phyloP scores from a whole-genome alignment of 2,797 vertebrate species.

The Hemitrygon akajei region DNA sequence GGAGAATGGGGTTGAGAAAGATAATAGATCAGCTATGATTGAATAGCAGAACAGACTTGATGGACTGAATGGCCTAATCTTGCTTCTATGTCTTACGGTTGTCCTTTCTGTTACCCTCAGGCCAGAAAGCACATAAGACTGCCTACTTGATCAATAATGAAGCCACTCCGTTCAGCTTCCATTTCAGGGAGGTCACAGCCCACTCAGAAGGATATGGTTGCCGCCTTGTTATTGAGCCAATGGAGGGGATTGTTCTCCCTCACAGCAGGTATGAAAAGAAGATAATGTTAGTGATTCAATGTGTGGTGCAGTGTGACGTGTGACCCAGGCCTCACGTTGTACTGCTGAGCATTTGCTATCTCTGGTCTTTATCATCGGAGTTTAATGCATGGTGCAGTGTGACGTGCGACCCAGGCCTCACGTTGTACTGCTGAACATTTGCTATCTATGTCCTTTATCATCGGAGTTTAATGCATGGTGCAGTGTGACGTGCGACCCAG shows the following conservation, averaged over 20 bases:
- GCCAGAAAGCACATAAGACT: constrained; percentile 53
- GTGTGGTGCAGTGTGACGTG: too few relatives aligned
- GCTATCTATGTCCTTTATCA: background rate
- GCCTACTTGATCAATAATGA: constrained; percentile 71
- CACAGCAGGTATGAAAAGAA: constrained; percentile 60
- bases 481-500: too few relatives aligned
- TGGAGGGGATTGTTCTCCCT: constrained; percentile 63
- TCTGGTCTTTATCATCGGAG: background rate
- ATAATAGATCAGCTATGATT: too few relatives aligned
- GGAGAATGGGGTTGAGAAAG: too few relatives aligned
- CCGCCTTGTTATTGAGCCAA: constrained; percentile 60
- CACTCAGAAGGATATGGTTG: constrained; percentile 61
- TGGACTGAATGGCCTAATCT: too few relatives aligned
- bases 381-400: too few relatives aligned
- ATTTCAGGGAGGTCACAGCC: constrained; percentile 63
- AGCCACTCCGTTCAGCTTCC: constrained; percentile 61
- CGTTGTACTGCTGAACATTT: background rate
- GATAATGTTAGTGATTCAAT: background rate
- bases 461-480: too few relatives aligned
- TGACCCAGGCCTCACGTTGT: too few relatives aligned
- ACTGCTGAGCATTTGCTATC: background rate
- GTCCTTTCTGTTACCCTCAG: constrained; percentile 49
- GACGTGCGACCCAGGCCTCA: too few relatives aligned
- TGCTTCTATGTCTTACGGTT: too few relatives aligned
- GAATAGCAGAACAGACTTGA: too few relatives aligned